Conservation (phyloP, 2,888 invertebrate genomes). For the Synanthedon myopaeformis region DNA sequence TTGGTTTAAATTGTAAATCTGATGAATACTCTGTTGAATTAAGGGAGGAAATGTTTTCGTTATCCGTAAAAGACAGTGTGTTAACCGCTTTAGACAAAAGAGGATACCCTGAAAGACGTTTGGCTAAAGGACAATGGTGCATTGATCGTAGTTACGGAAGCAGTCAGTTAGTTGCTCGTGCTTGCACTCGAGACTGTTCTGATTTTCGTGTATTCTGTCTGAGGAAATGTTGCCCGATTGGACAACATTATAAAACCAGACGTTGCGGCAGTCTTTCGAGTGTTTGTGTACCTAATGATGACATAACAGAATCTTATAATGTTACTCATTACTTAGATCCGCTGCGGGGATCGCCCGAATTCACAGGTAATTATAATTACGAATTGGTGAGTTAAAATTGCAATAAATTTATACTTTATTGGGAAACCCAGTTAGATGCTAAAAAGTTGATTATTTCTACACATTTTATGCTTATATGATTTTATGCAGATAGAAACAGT, state of each 20-base stretch:
- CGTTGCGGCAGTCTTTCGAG: conserved; percentile 35
- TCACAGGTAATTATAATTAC: conserved; percentile 26
- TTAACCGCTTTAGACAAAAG: conserved; percentile 23
- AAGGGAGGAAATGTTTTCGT: conserved; percentile 26
- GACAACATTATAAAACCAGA: conserved; percentile 49
- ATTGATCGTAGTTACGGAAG: conserved; percentile 34
- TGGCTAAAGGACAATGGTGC: conserved; percentile 51
- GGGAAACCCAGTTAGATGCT: too few species aligned
- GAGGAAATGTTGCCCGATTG: conserved; percentile 68
- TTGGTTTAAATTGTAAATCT: conserved; percentile 38
- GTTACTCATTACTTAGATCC: conserved; percentile 39
- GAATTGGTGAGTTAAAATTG: too few species aligned
- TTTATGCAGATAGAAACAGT: too few species aligned
- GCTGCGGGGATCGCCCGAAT: conserved; percentile 18
- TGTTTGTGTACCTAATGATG: conserved; percentile 34
- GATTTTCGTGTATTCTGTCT: conserved; percentile 48
- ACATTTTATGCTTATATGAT: too few species aligned
- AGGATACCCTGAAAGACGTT: conserved; percentile 14
- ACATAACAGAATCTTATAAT: conserved; percentile 32
- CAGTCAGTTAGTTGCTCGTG: conserved; percentile 33
- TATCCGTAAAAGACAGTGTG: conserved; percentile 31
- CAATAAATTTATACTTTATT: too few species aligned
- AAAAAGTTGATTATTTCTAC: too few species aligned
- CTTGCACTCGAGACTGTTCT: conserved; percentile 39
- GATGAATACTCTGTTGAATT: conserved; percentile 44